Evolutionary conservation across 2,888 invertebrate species (phyloP).

Genomic region (Sesamia inferens): DNA sequence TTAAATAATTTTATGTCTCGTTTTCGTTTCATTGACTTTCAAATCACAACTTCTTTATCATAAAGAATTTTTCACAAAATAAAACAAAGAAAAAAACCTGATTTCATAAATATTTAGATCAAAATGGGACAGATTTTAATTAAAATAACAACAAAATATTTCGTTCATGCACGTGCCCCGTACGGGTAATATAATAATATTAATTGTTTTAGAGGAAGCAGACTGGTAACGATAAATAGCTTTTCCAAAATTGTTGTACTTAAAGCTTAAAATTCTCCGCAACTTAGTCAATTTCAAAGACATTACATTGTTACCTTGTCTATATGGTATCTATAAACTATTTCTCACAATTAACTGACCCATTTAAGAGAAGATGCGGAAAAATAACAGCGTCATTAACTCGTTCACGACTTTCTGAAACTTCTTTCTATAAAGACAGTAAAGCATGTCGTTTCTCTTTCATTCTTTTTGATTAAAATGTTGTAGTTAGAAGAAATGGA

Average conservation of each 20-base stretch:
- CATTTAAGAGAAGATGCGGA: slow-evolving; percentile 37
- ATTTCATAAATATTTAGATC: too few species aligned
- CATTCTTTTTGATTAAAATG: slow-evolving; percentile 38
- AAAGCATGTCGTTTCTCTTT: slow-evolving; percentile 42
- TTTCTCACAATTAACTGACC: slow-evolving; percentile 40
- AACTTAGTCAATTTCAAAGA: neutral
- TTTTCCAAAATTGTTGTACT: neutral
- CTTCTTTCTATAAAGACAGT: slow-evolving; percentile 38
- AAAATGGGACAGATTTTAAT: too few species aligned
- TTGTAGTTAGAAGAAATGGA: slow-evolving; percentile 28
- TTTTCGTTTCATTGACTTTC: too few species aligned
- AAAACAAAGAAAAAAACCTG: too few species aligned
- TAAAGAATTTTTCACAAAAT: too few species aligned
- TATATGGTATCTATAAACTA: slow-evolving; percentile 7
- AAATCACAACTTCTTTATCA: too few species aligned
- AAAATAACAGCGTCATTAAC: slow-evolving; percentile 46
- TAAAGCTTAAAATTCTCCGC: too few species aligned
- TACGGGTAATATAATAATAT: neutral
- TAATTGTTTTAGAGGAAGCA: neutral
- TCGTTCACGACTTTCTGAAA: slow-evolving; percentile 36
- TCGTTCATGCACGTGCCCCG: too few species aligned
- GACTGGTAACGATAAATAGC: neutral
- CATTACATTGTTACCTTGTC: slow-evolving; percentile 7
- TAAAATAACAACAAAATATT: too few species aligned
- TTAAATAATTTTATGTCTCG: too few species aligned